Evolutionary conservation across 1,140 invertebrate species (phyloP).

Genomic region (Mycetomoellerius zeteki): DNA sequence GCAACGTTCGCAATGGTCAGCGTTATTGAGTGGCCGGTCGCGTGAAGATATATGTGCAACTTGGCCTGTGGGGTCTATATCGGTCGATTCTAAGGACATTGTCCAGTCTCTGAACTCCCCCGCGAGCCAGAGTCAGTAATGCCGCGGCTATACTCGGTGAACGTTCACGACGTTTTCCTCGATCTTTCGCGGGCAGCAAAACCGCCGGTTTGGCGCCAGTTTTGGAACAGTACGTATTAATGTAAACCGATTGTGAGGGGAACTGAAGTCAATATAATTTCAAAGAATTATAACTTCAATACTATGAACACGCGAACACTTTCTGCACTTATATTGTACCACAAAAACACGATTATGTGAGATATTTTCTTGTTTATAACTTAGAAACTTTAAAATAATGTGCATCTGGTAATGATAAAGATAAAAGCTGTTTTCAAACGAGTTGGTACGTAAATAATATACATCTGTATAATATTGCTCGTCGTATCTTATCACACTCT

Average conservation of each 20-base stretch:
- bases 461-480: neutral
- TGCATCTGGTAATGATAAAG: neutral
- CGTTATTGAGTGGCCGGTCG: conserved; percentile 84
- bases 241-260: neutral
- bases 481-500: neutral
- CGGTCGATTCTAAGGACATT: conserved; percentile 80
- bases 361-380: neutral
- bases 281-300: neutral
- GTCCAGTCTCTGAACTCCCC: conserved; percentile 79
- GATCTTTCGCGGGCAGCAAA: neutral
- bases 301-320: neutral
- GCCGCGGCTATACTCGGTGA: conserved; percentile 65
- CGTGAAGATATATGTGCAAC: conserved; percentile 78
- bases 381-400: neutral
- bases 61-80: conserved; percentile 76
- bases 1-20: conserved; percentile 81
- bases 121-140: conserved; percentile 67
- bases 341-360: neutral
- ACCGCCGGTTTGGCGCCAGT: conserved; percentile 21
- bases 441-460: neutral
- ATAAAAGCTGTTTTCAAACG: neutral
- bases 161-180: neutral
- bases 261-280: neutral
- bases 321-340: neutral
- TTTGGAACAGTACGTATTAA: conserved; percentile 57